Evolutionary conservation across 2,797 vertebrate genomes (phyloP).

Genomic region (Manis crassicaudata): DNA sequence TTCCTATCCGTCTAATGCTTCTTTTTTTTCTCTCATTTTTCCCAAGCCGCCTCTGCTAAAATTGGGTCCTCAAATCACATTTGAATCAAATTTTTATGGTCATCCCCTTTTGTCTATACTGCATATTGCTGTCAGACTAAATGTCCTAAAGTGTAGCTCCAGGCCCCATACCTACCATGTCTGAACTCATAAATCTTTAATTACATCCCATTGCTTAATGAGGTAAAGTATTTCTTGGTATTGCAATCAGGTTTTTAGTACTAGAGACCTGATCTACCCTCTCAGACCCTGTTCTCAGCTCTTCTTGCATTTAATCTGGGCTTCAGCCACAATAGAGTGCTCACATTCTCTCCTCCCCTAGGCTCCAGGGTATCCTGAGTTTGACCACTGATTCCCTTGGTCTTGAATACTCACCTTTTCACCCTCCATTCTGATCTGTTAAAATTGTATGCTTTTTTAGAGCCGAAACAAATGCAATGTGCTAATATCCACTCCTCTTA

Average conservation of each 20-base stretch:
- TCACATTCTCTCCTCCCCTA: background rate
- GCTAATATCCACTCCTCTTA: background rate
- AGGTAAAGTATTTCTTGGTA: slow-evolving; percentile 8
- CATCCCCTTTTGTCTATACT: background rate
- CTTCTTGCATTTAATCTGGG: background rate
- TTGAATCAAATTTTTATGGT: background rate
- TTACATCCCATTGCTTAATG: background rate
- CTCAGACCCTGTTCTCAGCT: background rate
- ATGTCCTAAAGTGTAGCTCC: background rate
- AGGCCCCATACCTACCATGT: background rate
- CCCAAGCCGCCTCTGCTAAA: background rate
- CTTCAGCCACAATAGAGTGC: background rate
- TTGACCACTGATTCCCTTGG: background rate
- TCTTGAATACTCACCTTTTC: background rate
- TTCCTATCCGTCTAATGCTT: background rate
- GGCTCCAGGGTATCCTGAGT: background rate
- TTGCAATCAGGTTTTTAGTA: background rate
- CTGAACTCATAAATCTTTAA: background rate
- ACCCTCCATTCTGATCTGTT: background rate
- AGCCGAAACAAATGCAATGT: background rate
- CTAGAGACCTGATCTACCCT: background rate
- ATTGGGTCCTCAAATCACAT: background rate
- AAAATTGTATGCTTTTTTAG: background rate
- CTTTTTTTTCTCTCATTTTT: slow-evolving; percentile 1
- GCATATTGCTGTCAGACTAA: background rate